Evolutionary conservation across 2,113 vertebrate genomes (phyloP).

Genomic region (Oncorhynchus gorbuscha): DNA sequence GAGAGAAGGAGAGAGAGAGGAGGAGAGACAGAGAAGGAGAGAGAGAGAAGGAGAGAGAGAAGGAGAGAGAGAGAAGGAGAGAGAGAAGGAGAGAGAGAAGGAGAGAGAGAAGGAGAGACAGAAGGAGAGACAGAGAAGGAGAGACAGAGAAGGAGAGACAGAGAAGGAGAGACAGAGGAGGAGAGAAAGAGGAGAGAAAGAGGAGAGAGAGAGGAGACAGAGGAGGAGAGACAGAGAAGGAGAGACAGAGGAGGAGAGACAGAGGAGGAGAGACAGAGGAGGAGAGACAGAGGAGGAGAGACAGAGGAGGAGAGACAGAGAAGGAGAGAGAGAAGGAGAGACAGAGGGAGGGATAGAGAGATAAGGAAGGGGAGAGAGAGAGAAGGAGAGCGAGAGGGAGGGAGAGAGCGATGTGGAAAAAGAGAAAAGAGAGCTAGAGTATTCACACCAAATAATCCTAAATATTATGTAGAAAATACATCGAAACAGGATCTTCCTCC

Average conservation of each 20-base stretch:
- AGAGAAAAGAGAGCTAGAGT: too few species aligned
- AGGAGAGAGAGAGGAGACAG: neutral
- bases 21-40: neutral
- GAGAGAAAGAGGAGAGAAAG: too few species aligned
- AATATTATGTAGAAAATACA: too few species aligned
- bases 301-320: neutral
- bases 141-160: neutral
- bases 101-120: too few species aligned
- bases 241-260: neutral
- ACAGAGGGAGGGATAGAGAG: neutral
- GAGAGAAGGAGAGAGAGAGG: neutral
- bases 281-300: neutral
- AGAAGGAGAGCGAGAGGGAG: rapidly evolving
- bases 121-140: neutral
- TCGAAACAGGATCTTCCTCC: too few species aligned
- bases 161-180: rapidly evolving
- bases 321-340: neutral
- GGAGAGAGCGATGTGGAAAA: too few species aligned
- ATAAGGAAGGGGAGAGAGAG: too few species aligned
- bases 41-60: neutral
- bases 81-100: neutral
- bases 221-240: neutral
- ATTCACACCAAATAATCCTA: too few species aligned
- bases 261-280: neutral
- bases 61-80: neutral